Evolutionary conservation across 1,140 invertebrate species (phyloP), one percentile per base, ranked within the genome.

Genomic region (Brachionus manjavacas): DNA sequence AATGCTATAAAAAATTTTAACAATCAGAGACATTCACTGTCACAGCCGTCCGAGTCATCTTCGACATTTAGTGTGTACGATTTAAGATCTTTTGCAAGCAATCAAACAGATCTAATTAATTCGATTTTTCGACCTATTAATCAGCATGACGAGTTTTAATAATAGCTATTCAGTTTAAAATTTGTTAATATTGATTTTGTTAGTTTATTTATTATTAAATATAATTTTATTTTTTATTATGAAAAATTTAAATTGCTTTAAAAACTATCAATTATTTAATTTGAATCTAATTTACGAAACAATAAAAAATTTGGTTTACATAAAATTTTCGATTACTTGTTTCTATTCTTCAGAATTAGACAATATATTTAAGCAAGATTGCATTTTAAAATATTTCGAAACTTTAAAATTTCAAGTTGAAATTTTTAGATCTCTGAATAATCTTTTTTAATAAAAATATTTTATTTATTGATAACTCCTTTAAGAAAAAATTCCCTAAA

Each of bases 1-100:
- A 80, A 80, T 64, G 46, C 76, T 39, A 3, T 80, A n/a, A 80
- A 52, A 55, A 80, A 80, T n/a, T 41, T n/a, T 2, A 14, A 60
- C 20, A 16, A 55, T 20, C 2, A 23, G 9, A 6, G 20, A 8
- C 3, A 60, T 20, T 60, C 52, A 0, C 16, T 60, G 52, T 60
- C 16, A 6, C 52, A 60, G 1, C 16, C 52, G 25, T 60, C 52
- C 20, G 52, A 60, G 4, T 60, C 52, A 20, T 60, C 52, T 16
- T 23, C n/a, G 2, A 9, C n/a, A 8, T 60, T 60, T 9, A 60
- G 20, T 60, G 9, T 7, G 8, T 23, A 16, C 9, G 52, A 60
- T 1, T 8, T 7, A 7, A 60, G n/a, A 60, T 60, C 52, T 20
- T 20, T 60, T 16, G 16, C 52, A 9, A 60, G 4, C 16, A 60